These are phyloP conservation scores for Shinisaurus crocodilurus DNA, from an alignment of 2,113 vertebrate genomes.

Conservation along the genomic window DNA sequence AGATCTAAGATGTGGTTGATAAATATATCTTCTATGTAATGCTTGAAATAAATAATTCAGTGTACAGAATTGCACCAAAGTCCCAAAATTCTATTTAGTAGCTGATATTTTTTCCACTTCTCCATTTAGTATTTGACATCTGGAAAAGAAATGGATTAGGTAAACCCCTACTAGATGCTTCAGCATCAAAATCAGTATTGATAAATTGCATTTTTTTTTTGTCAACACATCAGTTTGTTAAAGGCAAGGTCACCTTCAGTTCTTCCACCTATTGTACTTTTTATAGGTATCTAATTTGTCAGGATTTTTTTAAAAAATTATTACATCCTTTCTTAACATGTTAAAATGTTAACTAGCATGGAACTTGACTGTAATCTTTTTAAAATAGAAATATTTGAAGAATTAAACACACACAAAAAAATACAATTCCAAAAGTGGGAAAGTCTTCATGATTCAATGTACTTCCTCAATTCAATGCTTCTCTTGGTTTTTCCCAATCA, in stretches of 20 bases:
- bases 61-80: background rate
- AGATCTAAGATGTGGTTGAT: background rate
- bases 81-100: background rate
- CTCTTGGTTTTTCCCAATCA: too few relatives aligned
- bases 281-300: background rate
- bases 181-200: background rate
- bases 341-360: background rate
- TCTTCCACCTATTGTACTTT: background rate
- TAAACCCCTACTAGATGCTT: accelerated
- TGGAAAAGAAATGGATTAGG: background rate
- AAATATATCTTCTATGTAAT: background rate
- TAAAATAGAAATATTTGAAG: background rate
- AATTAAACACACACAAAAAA: too few relatives aligned
- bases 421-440: too few relatives aligned
- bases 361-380: background rate
- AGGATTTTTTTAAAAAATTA: too few relatives aligned
- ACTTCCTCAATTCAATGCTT: too few relatives aligned
- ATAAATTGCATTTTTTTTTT: background rate
- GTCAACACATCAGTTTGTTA: background rate
- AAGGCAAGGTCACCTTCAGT: background rate
- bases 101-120: background rate
- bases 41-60: background rate
- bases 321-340: too few relatives aligned
- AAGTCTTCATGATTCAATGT: too few relatives aligned
- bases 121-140: conserved; percentile 32